Percentiles rank a stretch among this genome's conserved stretches.
Evolutionary conservation across 1,140 invertebrate species (phyloP).

Genomic region (Holotrichia oblita): DNA sequence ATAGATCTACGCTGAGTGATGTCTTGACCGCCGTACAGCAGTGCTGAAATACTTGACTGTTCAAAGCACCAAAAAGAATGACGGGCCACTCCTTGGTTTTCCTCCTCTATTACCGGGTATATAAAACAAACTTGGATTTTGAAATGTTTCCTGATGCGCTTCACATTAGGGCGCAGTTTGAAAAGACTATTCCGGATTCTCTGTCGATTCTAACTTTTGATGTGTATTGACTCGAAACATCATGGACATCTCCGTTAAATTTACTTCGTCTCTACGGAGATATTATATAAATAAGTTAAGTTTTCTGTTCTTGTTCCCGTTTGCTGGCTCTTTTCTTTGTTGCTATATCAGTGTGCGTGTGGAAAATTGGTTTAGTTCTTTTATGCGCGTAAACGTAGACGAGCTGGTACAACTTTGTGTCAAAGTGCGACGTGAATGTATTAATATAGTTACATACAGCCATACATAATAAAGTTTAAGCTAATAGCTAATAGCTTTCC

Average conservation of each 20-base stretch:
- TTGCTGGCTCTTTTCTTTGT: too few species aligned
- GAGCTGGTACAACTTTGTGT: too few species aligned
- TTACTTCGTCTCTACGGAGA: conserved; percentile 42
- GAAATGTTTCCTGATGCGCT: conserved; percentile 41
- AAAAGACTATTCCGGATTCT: conserved; percentile 46
- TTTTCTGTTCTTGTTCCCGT: conserved; percentile 17
- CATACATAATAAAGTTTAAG: too few species aligned
- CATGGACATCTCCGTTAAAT: conserved; percentile 44
- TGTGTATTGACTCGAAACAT: conserved; percentile 48
- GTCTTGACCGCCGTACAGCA: conserved; percentile 14
- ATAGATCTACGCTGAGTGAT: conserved; percentile 2
- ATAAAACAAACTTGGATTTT: conserved; percentile 46
- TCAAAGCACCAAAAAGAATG: conserved; percentile 9
- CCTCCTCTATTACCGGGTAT: neutral
- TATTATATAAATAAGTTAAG: conserved; percentile 44
- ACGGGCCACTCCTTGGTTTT: neutral
- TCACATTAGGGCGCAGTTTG: conserved; percentile 44
- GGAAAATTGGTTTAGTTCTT: conserved; percentile 13
- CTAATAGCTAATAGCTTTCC: too few species aligned
- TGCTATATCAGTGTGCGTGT: neutral
- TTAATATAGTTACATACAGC: too few species aligned
- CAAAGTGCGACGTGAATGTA: too few species aligned
- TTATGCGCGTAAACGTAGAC: neutral
- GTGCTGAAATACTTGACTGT: neutral
- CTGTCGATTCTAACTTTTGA: conserved; percentile 45